Evolutionary conservation across 2,113 vertebrate species (phyloP).

Genomic region (Anhinga rufa): DNA sequence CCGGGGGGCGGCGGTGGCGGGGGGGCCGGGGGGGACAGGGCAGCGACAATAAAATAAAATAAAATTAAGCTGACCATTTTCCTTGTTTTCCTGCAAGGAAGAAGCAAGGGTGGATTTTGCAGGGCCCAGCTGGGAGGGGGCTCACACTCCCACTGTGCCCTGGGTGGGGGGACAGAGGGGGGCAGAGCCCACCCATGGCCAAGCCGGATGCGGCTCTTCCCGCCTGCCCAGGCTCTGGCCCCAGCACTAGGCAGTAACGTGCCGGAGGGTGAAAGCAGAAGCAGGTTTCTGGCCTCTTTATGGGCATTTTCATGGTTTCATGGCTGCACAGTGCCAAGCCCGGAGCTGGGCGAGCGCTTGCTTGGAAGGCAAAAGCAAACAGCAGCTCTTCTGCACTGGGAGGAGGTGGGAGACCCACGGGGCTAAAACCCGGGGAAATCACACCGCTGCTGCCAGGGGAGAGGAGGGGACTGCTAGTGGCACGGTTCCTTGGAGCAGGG

Average conservation of each 20-base stretch:
- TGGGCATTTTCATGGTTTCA: background rate
- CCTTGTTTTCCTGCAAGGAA: background rate
- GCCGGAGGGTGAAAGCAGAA: background rate
- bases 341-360: rapidly evolving
- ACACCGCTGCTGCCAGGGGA: background rate
- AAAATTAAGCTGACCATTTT: background rate
- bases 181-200: background rate
- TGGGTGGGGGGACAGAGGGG: too few species aligned
- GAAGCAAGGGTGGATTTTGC: background rate
- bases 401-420: background rate
- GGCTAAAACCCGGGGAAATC: background rate
- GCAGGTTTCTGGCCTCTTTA: background rate
- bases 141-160: rapidly evolving
- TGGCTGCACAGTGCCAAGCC: background rate
- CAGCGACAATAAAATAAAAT: background rate
- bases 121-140: background rate
- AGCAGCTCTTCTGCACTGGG: background rate
- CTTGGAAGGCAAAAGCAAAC: background rate
- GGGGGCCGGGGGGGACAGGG: too few species aligned
- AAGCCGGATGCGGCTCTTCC: background rate
- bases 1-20: background rate
- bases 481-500: background rate
- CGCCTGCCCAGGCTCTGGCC: background rate
- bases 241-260: background rate
- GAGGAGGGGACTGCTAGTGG: background rate